Percentiles rank a stretch among this genome's conserved stretches.
Conservation (phyloP, 2,113 vertebrate genomes). For the Arvicanthis niloticus region DNA sequence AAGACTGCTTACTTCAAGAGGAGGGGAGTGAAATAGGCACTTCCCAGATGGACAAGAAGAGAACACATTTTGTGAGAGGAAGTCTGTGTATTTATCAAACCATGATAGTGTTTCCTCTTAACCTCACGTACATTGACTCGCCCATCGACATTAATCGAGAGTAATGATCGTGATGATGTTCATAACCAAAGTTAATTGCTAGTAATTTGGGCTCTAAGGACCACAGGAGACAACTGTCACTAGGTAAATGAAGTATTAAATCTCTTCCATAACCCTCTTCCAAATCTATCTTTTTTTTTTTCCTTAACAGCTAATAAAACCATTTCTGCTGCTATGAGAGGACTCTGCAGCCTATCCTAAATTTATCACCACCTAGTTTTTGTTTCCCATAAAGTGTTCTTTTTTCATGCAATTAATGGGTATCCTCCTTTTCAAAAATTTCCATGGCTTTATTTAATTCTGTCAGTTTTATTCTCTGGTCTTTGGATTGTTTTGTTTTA, state of each 20-base stretch:
- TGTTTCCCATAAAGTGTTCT: background rate
- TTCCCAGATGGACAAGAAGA: background rate
- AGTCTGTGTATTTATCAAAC: background rate
- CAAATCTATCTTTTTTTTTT: background rate
- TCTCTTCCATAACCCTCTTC: slow-evolving; percentile 43
- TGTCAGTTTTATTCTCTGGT: slow-evolving; percentile 15
- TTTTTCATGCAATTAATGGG: background rate
- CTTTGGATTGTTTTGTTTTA: slow-evolving; percentile 11
- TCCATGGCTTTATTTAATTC: background rate
- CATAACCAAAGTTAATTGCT: slow-evolving; percentile 60
- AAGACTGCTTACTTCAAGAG: background rate
- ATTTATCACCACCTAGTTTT: slow-evolving; percentile 29
- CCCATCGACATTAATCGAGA: slow-evolving; percentile 41
- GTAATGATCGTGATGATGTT: slow-evolving; percentile 25
- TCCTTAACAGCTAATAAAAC: background rate
- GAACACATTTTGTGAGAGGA: background rate
- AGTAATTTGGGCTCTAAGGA: background rate
- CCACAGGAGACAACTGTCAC: slow-evolving; percentile 11
- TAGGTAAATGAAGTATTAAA: background rate
- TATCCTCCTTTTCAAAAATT: slow-evolving; percentile 15
- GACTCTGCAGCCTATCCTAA: background rate
- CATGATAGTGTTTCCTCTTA: slow-evolving; percentile 2
- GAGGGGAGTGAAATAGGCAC: background rate
- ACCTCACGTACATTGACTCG: background rate
- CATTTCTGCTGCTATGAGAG: background rate